Evolutionary conservation across 2,797 vertebrate species (phyloP).

Genomic region (Masticophis lateralis): DNA sequence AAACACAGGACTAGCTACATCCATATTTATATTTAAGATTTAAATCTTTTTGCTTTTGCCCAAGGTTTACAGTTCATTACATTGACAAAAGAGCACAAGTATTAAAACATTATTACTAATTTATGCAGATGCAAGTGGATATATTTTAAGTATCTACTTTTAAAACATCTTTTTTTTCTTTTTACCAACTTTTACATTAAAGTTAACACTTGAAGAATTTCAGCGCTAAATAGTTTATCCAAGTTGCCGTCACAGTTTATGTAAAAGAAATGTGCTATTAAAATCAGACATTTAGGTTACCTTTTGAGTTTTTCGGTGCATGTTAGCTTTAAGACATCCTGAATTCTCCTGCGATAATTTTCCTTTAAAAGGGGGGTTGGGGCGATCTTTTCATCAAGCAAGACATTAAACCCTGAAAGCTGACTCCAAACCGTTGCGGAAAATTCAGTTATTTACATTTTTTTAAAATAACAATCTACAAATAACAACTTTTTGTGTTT

Average conservation of each 20-base stretch:
- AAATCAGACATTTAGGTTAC: slow-evolving; percentile 98
- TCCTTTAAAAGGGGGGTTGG: slow-evolving; percentile 87
- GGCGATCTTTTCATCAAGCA: slow-evolving; percentile 89
- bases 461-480: slow-evolving; percentile 76
- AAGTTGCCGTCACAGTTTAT: slow-evolving; percentile 88
- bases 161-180: slow-evolving; percentile 68
- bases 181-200: slow-evolving; percentile 76
- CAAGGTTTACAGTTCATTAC: slow-evolving; percentile 65
- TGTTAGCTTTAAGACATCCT: slow-evolving; percentile 96
- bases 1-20: slow-evolving; percentile 68
- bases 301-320: slow-evolving; percentile 90
- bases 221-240: slow-evolving; percentile 76
- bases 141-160: slow-evolving; percentile 70
- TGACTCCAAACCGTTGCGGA: slow-evolving; percentile 93
- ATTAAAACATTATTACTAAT: slow-evolving; percentile 75
- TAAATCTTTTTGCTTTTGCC: slow-evolving; percentile 68
- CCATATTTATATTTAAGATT: slow-evolving; percentile 67
- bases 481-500: slow-evolving; percentile 62
- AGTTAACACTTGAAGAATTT: slow-evolving; percentile 76
- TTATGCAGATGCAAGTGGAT: slow-evolving; percentile 71
- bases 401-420: slow-evolving; percentile 84
- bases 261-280: slow-evolving; percentile 87
- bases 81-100: slow-evolving; percentile 69
- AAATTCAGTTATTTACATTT: slow-evolving; percentile 90
- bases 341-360: slow-evolving; percentile 94